phyloP scores from a whole-genome alignment of 2,888 invertebrate species.

The Tipula lateralis region DNA sequence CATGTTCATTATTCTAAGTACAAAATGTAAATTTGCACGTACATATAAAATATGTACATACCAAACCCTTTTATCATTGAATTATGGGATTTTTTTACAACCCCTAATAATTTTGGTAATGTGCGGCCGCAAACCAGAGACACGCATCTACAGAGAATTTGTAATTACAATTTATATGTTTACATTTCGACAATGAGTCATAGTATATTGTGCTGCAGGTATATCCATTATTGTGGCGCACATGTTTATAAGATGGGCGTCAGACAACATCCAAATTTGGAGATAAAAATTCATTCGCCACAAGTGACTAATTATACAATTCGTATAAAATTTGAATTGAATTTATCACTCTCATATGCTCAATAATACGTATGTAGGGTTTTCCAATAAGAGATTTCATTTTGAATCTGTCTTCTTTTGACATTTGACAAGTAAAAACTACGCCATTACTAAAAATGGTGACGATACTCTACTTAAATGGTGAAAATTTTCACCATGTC shows the following conservation, averaged over 20 bases:
- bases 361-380: too few relatives aligned
- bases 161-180: not conserved
- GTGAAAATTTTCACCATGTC: too few relatives aligned
- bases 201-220: too few relatives aligned
- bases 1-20: not conserved
- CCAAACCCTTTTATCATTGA: not conserved
- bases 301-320: not conserved
- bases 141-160: not conserved
- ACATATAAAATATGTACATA: not conserved
- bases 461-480: too few relatives aligned
- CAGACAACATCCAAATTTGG: not conserved
- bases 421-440: too few relatives aligned
- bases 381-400: too few relatives aligned
- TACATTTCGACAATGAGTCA: not conserved
- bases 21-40: not conserved
- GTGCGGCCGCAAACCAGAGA: not conserved
- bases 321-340: too few relatives aligned
- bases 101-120: not conserved
- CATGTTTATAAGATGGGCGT: not conserved
- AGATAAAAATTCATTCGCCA: not conserved
- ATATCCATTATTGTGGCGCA: too few relatives aligned
- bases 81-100: not conserved
- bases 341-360: not conserved
- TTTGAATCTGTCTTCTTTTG: too few relatives aligned
- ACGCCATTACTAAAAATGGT: too few relatives aligned